Evolutionary conservation across 2,888 invertebrate genomes (phyloP).

Genomic region (Epirrhoe tristata): DNA sequence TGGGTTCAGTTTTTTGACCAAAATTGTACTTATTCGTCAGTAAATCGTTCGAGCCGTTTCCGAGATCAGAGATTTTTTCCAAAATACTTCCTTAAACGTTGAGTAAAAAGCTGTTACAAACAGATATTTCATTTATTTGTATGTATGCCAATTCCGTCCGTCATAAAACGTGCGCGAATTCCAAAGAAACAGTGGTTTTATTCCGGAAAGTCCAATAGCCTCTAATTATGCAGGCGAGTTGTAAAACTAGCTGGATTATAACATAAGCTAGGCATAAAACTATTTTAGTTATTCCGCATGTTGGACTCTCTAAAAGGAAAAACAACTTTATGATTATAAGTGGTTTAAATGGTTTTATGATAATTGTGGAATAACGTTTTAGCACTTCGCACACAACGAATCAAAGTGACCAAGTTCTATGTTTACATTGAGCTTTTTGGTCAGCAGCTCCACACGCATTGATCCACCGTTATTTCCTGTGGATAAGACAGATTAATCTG

Average conservation of each 20-base stretch:
- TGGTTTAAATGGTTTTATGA: conserved; percentile 10
- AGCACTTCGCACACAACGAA: background rate
- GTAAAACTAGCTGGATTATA: conserved; percentile 19
- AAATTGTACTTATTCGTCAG: too few relatives aligned
- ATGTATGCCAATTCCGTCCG: background rate
- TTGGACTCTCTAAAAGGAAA: background rate
- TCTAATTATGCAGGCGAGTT: conserved; percentile 29
- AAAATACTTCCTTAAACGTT: too few relatives aligned
- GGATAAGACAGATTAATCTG: too few relatives aligned
- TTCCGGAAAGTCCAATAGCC: conserved; percentile 17
- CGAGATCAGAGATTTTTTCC: too few relatives aligned
- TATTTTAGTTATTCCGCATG: conserved; percentile 10
- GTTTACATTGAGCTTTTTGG: too few relatives aligned
- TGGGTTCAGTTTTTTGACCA: too few relatives aligned
- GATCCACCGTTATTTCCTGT: too few relatives aligned
- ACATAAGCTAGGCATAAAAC: background rate
- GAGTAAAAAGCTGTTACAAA: too few relatives aligned
- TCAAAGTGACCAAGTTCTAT: background rate
- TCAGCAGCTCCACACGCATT: too few relatives aligned
- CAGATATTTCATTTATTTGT: background rate
- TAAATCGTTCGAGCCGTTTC: too few relatives aligned
- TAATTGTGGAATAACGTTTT: background rate
- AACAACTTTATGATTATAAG: background rate
- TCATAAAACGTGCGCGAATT: background rate
- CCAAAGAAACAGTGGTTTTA: background rate